These are phyloP conservation scores for Cossypha heuglini DNA, from an alignment of 2,797 vertebrate species.

Conservation along the genomic window DNA sequence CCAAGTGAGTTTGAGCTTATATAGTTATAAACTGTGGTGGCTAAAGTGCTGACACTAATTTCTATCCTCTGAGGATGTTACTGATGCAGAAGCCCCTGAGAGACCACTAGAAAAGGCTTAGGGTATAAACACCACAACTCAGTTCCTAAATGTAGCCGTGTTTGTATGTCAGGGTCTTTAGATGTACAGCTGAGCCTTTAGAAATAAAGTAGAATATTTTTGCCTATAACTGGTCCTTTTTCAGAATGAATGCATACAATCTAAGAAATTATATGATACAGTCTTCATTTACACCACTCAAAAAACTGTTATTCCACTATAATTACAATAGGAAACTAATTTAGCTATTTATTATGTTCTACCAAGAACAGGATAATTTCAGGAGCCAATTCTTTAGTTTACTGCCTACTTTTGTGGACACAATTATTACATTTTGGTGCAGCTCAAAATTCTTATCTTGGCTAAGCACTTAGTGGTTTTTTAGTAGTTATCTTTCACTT, in stretches of 20 bases:
- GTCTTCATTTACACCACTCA: background rate
- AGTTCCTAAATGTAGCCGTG: background rate
- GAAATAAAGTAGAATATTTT: background rate
- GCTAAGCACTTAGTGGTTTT: background rate
- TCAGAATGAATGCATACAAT: background rate
- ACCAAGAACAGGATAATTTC: background rate
- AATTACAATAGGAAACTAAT: background rate
- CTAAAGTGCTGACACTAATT: background rate
- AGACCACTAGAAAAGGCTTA: background rate
- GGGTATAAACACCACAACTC: background rate
- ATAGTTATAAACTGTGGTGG: background rate
- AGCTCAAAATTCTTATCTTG: background rate
- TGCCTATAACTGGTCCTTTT: background rate
- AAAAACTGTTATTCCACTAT: background rate
- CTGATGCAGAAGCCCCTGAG: background rate
- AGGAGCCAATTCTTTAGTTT: background rate
- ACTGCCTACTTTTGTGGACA: background rate
- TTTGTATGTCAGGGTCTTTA: background rate
- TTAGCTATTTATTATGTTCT: background rate
- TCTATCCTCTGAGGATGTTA: background rate
- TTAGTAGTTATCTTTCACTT: background rate
- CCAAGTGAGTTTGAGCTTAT: background rate
- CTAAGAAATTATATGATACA: background rate
- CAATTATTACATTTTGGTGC: background rate
- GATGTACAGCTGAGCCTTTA: background rate